These are phyloP conservation scores for Bothrops alternatus DNA, from an alignment of 2,797 vertebrate species.

Conservation along the genomic window DNA sequence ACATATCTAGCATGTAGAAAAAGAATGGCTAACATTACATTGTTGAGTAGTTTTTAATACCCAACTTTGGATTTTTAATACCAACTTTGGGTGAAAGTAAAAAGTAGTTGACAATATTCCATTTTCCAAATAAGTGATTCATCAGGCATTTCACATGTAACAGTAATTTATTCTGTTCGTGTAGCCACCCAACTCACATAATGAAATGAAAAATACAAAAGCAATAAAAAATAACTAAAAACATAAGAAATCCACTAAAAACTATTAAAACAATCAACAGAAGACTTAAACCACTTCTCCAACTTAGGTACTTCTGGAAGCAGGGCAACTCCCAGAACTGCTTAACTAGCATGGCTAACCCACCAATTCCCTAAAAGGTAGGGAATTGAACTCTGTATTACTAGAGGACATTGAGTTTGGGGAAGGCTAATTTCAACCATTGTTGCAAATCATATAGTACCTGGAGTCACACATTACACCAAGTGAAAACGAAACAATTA, in stretches of 20 bases:
- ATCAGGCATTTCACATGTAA: background rate
- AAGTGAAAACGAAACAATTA: background rate
- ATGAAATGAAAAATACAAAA: background rate
- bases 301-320: background rate
- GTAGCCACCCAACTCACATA: background rate
- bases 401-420: background rate
- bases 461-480: background rate
- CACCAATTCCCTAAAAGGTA: background rate
- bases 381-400: background rate
- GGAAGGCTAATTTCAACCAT: background rate
- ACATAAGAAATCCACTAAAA: background rate
- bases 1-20: too few relatives aligned
- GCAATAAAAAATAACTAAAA: background rate
- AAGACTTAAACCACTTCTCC: background rate
- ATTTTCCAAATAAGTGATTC: too few relatives aligned
- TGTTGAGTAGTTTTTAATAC: background rate
- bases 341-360: background rate
- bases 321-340: background rate
- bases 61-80: background rate
- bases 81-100: background rate
- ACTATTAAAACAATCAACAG: background rate
- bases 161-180: background rate
- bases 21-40: too few relatives aligned
- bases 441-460: background rate
- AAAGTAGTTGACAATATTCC: background rate